Percentiles rank a stretch among this genome's conserved stretches.
These are phyloP conservation scores for Ammospiza nelsoni DNA, from an alignment of 2,113 vertebrate genomes.

Conservation along the genomic window DNA sequence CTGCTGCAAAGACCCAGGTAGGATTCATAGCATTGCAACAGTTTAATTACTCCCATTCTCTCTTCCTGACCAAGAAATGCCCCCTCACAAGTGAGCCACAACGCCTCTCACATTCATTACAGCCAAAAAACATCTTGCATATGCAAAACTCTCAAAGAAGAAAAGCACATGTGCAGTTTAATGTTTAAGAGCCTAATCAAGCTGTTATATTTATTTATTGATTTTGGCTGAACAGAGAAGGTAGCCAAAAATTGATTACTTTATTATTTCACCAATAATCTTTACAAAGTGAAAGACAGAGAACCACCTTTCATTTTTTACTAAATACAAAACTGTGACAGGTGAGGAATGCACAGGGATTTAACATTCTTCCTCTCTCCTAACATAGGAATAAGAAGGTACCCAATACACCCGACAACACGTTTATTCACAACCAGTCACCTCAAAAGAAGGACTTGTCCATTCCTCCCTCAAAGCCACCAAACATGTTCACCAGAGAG, in stretches of 20 bases:
- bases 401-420: not conserved
- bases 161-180: not conserved
- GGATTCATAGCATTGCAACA: not conserved
- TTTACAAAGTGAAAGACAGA: not conserved
- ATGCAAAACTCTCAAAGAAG: not conserved
- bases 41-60: not conserved
- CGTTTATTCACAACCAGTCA: not conserved
- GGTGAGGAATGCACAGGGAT: not conserved
- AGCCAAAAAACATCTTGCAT: not conserved
- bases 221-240: not conserved
- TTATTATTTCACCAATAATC: not conserved
- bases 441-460: not conserved
- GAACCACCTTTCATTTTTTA: not conserved
- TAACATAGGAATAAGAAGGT: not conserved
- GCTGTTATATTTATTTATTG: not conserved
- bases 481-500: not conserved
- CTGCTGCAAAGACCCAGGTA: not conserved
- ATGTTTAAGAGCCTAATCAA: not conserved
- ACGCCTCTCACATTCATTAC: not conserved
- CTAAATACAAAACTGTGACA: not conserved
- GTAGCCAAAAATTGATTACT: not conserved
- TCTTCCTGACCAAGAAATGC: not conserved
- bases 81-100: not conserved
- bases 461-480: not conserved
- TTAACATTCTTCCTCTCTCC: not conserved